A percentile compares a stretch with the other conserved stretches of the same genome.
phyloP scores from a whole-genome alignment of 2,797 vertebrate genomes.

The Enteromius radiatus region DNA sequence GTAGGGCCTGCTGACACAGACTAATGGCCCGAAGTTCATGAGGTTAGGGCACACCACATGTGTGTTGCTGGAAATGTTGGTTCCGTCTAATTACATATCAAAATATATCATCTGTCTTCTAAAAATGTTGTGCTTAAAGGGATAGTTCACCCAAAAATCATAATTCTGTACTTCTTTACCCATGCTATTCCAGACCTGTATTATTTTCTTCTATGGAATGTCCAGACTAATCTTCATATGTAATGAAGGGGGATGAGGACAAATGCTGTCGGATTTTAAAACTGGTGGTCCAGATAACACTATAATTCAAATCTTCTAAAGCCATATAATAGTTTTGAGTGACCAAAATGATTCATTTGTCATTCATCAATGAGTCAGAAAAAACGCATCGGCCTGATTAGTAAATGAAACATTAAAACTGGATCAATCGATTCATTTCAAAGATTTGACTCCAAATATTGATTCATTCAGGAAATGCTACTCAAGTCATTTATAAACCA shows the following conservation, averaged over 20 bases:
- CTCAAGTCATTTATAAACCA: not conserved
- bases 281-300: not conserved
- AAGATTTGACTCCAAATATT: not conserved
- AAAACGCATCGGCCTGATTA: not conserved
- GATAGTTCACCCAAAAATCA: not conserved
- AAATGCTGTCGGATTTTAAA: not conserved
- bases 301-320: not conserved
- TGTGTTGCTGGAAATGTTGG: slow-evolving; percentile 18
- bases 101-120: slow-evolving; percentile 13
- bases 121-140: slow-evolving; percentile 20
- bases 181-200: not conserved
- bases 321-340: not conserved
- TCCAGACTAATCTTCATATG: not conserved
- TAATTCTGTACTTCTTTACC: not conserved
- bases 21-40: slow-evolving; percentile 46
- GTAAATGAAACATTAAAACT: not conserved
- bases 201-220: not conserved
- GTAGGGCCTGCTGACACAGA: slow-evolving; percentile 43
- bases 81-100: slow-evolving; percentile 2
- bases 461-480: not conserved
- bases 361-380: not conserved
- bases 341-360: not conserved
- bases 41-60: slow-evolving; percentile 46
- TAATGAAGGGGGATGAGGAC: not conserved
- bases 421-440: not conserved